phyloP scores from a whole-genome alignment of 2,888 invertebrate genomes.

The Drosophila buzzatii region DNA sequence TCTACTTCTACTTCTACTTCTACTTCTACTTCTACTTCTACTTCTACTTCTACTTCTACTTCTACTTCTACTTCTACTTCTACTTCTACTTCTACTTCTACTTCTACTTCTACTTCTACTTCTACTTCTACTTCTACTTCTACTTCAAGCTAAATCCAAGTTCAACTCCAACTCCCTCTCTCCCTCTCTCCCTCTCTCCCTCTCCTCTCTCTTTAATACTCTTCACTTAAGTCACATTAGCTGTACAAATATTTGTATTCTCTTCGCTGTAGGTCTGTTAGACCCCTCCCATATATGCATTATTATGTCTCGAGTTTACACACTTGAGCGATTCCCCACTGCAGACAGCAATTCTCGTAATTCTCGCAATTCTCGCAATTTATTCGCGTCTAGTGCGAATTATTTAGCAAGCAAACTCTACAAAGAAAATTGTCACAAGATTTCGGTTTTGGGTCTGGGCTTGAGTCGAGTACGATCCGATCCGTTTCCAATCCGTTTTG shows the following conservation, averaged over 20 bases:
- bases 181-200: not conserved
- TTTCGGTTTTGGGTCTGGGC: slow-evolving; percentile 34
- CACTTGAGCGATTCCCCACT: slow-evolving; percentile 10
- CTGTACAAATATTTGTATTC: not conserved
- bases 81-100: too few species aligned
- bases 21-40: too few species aligned
- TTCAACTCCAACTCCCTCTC: too few species aligned
- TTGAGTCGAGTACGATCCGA: slow-evolving; percentile 32
- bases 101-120: too few species aligned
- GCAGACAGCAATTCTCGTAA: not conserved
- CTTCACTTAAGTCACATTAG: not conserved
- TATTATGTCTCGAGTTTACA: slow-evolving; percentile 1
- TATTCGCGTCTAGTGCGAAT: slow-evolving; percentile 20
- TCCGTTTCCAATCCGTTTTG: slow-evolving; percentile 52
- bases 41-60: too few species aligned
- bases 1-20: too few species aligned
- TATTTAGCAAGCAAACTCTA: slow-evolving; percentile 38
- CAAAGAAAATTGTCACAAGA: slow-evolving; percentile 64
- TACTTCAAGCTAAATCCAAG: too few species aligned
- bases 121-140: too few species aligned
- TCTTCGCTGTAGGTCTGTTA: slow-evolving; percentile 4
- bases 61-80: too few species aligned
- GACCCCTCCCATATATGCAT: slow-evolving; percentile 8
- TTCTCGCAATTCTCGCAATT: not conserved
- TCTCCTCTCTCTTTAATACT: not conserved